phyloP scores from a whole-genome alignment of 2,797 vertebrate genomes.

The Arnoldichthys spilopterus region DNA sequence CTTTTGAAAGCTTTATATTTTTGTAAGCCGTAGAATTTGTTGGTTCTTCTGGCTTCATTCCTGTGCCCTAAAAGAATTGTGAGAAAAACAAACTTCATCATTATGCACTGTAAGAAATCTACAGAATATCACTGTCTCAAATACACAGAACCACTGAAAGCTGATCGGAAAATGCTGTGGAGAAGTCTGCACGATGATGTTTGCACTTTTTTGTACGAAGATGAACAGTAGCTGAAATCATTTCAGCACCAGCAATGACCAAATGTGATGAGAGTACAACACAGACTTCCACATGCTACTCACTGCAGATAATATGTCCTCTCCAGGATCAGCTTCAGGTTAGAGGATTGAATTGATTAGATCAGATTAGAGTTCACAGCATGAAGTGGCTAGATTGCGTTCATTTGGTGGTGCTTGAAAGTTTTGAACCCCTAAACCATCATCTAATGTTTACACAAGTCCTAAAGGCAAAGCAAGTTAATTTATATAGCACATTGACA shows the following conservation, averaged over 20 bases:
- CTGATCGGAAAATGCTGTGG: neutral
- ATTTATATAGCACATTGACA: too few relatives aligned
- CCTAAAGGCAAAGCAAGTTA: too few relatives aligned
- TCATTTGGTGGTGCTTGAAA: too few relatives aligned
- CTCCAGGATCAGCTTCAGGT: slow-evolving; percentile 65
- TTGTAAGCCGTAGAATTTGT: slow-evolving; percentile 10
- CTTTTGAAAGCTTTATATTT: slow-evolving; percentile 33
- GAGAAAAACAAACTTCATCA: slow-evolving; percentile 10
- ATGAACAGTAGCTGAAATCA: slow-evolving; percentile 4
- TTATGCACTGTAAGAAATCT: neutral
- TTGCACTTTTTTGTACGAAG: neutral
- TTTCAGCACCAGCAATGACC: neutral
- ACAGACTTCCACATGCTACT: slow-evolving; percentile 61
- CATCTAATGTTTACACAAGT: too few relatives aligned
- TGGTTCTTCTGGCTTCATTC: slow-evolving; percentile 17
- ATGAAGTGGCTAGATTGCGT: neutral
- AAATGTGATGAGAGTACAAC: slow-evolving; percentile 37
- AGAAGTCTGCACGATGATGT: slow-evolving; percentile 7
- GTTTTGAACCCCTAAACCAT: too few relatives aligned
- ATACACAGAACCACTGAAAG: neutral
- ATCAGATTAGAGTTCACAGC: neutral
- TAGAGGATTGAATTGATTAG: slow-evolving; percentile 57
- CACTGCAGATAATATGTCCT: slow-evolving; percentile 67
- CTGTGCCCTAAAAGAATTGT: slow-evolving; percentile 35
- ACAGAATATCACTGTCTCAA: neutral